These are phyloP conservation scores for Sebastes baramenuke DNA, from an alignment of 2,797 vertebrate species.

Conservation along the genomic window DNA sequence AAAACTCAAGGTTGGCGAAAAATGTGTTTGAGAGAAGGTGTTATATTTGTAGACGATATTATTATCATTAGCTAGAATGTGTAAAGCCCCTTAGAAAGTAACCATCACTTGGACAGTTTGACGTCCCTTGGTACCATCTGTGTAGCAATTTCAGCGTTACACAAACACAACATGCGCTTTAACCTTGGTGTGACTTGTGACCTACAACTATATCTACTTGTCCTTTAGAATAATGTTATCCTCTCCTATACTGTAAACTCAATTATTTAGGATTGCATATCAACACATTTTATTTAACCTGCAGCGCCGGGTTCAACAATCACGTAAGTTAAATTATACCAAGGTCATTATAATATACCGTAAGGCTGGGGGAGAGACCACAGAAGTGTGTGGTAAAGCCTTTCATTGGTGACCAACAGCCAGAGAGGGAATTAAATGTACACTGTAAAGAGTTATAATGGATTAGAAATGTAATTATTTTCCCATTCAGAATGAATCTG, in stretches of 20 bases:
- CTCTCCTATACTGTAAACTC: neutral
- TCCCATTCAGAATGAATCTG: constrained; percentile 2
- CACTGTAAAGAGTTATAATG: neutral
- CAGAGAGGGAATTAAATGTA: neutral
- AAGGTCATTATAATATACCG: constrained; percentile 5
- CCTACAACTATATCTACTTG: constrained; percentile 1
- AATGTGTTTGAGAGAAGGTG: neutral
- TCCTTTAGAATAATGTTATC: constrained; percentile 23
- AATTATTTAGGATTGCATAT: constrained; percentile 39
- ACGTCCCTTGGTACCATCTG: neutral
- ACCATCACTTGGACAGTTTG: neutral
- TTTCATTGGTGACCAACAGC: neutral
- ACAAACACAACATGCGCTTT: constrained; percentile 4
- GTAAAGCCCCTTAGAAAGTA: neutral
- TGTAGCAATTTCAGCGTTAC: neutral
- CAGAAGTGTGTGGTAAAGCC: neutral
- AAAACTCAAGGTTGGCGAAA: constrained; percentile 35
- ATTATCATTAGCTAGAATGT: neutral
- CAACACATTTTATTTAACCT: constrained; percentile 33
- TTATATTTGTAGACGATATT: neutral
- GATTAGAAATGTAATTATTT: constrained; percentile 5
- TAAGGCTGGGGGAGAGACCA: neutral
- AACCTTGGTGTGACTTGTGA: constrained; percentile 23
- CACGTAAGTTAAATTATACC: constrained; percentile 18
- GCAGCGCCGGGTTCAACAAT: neutral